Conservation (phyloP, 2,888 invertebrate genomes). For the Apodemia mormo region DNA sequence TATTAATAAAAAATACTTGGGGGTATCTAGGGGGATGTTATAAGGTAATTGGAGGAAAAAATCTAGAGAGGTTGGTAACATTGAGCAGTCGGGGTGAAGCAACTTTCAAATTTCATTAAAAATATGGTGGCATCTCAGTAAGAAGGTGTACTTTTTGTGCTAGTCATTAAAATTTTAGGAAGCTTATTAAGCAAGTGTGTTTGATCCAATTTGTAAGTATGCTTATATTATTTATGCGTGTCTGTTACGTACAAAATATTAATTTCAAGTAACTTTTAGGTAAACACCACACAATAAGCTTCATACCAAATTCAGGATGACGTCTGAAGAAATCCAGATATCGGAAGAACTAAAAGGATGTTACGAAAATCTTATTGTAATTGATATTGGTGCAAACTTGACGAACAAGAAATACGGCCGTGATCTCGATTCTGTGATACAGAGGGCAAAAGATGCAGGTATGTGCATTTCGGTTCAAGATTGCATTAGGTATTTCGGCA, state of each 20-base stretch:
- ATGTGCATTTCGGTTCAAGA: conserved; percentile 39
- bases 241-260: background rate
- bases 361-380: conserved; percentile 94
- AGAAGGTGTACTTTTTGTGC: conserved; percentile 64
- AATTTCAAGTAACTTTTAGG: conserved; percentile 47
- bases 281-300: conserved; percentile 79
- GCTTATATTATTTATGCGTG: conserved; percentile 23
- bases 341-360: conserved; percentile 86
- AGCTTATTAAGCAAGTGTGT: conserved; percentile 79
- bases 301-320: conserved; percentile 72
- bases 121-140: conserved; percentile 79
- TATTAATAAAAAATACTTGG: too few relatives aligned
- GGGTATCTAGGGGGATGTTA: too few relatives aligned
- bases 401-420: conserved; percentile 96
- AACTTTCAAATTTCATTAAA: conserved; percentile 46
- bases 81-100: conserved; percentile 23
- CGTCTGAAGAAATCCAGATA: conserved; percentile 77
- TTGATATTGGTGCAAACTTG: conserved; percentile 95
- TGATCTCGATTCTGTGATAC: conserved; percentile 94
- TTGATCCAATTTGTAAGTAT: conserved; percentile 78
- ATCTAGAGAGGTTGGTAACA: too few relatives aligned
- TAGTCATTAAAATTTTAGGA: conserved; percentile 66
- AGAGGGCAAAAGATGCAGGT: conserved; percentile 96
- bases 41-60: too few relatives aligned
- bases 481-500: conserved; percentile 21